phyloP scores from a whole-genome alignment of 2,888 invertebrate genomes.

The Bhutanitis thaidina region DNA sequence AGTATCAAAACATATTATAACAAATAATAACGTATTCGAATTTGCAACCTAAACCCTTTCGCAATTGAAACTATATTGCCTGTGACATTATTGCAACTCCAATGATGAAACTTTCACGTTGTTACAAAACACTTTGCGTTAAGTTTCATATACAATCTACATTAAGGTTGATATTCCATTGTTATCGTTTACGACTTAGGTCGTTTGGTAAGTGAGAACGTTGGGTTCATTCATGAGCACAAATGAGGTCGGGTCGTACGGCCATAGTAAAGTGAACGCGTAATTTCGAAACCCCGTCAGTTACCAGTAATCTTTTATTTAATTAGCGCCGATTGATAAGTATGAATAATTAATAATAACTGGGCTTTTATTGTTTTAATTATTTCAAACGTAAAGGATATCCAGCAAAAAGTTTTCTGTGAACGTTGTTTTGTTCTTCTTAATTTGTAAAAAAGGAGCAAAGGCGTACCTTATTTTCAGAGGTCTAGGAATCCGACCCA shows the following conservation, averaged over 20 bases:
- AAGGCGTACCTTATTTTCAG: too few species aligned
- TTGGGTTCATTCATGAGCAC: constrained; percentile 29
- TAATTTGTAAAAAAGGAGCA: too few species aligned
- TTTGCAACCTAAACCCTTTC: not conserved
- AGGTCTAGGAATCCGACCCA: too few species aligned
- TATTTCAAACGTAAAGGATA: constrained; percentile 4
- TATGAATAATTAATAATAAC: not conserved
- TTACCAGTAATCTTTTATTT: not conserved
- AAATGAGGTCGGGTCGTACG: constrained; percentile 28
- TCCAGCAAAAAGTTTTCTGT: not conserved
- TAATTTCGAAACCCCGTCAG: constrained; percentile 13
- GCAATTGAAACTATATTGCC: not conserved
- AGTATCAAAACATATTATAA: too few species aligned
- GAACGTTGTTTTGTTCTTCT: too few species aligned
- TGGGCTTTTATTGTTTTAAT: constrained; percentile 4
- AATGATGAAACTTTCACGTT: too few species aligned
- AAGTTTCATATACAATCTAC: not conserved
- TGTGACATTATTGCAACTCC: not conserved
- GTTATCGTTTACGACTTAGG: not conserved
- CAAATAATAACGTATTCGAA: not conserved
- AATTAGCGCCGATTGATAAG: constrained; percentile 12
- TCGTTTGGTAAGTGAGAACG: not conserved
- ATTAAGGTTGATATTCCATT: constrained; percentile 5
- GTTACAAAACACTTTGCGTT: too few species aligned
- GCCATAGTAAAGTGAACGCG: constrained; percentile 26